These are phyloP conservation scores for Pomatostomus ruficeps DNA, from an alignment of 2,113 vertebrate species.

Conservation along the genomic window DNA sequence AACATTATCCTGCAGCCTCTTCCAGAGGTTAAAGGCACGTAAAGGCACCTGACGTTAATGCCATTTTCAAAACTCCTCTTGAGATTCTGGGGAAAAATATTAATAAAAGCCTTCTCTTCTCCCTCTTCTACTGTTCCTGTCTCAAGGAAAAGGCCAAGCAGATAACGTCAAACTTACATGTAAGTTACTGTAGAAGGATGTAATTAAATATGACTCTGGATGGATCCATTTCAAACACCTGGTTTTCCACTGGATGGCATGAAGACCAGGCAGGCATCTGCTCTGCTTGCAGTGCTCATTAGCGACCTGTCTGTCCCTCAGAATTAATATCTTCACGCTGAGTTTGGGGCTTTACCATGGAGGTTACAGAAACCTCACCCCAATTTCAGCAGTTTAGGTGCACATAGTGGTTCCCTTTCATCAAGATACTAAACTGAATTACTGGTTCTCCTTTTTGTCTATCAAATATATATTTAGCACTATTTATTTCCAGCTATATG, in stretches of 20 bases:
- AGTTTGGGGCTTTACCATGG: background rate
- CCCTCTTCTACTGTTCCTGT: background rate
- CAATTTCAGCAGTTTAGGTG: background rate
- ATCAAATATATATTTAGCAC: constrained; percentile 13
- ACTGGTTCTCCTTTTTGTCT: background rate
- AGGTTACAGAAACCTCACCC: background rate
- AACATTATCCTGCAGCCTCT: background rate
- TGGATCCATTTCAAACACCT: background rate
- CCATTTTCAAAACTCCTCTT: background rate
- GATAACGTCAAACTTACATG: background rate
- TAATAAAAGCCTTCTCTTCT: background rate
- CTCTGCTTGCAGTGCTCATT: background rate
- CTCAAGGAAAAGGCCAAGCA: background rate
- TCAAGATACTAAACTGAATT: background rate
- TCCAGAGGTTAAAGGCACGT: background rate
- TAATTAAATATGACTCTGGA: background rate
- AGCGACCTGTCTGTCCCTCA: background rate
- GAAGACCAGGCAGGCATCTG: background rate
- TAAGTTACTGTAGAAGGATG: background rate
- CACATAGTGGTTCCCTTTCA: background rate
- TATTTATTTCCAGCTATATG: background rate
- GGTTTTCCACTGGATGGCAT: background rate
- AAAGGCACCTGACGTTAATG: background rate
- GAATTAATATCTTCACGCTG: background rate
- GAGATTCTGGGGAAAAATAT: background rate